Base-by-base conservation (phyloP, 2,113 vertebrate species). In the Hippocampus guttulatus region DNA sequence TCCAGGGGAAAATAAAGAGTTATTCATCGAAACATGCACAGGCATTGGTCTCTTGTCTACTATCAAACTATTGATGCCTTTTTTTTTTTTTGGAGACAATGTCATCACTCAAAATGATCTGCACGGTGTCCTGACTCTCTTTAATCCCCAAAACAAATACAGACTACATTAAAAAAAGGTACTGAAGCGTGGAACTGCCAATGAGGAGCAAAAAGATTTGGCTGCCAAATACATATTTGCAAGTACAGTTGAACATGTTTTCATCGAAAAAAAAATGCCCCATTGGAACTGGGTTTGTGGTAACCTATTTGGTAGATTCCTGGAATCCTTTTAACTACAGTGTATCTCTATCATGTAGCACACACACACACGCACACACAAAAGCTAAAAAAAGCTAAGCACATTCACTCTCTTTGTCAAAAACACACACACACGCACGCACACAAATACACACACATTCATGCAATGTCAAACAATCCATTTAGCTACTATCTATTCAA, bases 401-500 rank as follows among this genome's bases (percentile, higher is more conserved):
- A 33, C 30, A 33, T 30, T 30, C 30, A 33, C 5, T 33, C 4
- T 33, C 30, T 33, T 0, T 33, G 0, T 33, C 30, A 33, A 5
- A 33, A 4, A 33, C 30, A 33, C 30, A 33, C 30, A 21, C 27
- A 15, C 12, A 23, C 3, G 30, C 41, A 12, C 57, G 54, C 3
- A 3, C 43, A 16, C 57, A 60, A 23, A 64, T 20, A 20, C 20
- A 78, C 14, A 16, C 75, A 78, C 77, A 70, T 62, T 60, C 47
- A 58, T 64, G 69, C 74, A 80, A 78, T 78, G 73, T 85, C 81
- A 86, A 80, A 80, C 78, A 88, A 81, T 78, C 82, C 81, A 88
- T 84, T 88, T 87, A 87, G 78, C 75, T 61, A 52, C 78, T 67
- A 76, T 85, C 76, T 68, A 79, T 81, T 81, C 84, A 81, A 85